Evolutionary conservation across 2,888 invertebrate genomes (phyloP).

Genomic region (Endomychus coccineus): DNA sequence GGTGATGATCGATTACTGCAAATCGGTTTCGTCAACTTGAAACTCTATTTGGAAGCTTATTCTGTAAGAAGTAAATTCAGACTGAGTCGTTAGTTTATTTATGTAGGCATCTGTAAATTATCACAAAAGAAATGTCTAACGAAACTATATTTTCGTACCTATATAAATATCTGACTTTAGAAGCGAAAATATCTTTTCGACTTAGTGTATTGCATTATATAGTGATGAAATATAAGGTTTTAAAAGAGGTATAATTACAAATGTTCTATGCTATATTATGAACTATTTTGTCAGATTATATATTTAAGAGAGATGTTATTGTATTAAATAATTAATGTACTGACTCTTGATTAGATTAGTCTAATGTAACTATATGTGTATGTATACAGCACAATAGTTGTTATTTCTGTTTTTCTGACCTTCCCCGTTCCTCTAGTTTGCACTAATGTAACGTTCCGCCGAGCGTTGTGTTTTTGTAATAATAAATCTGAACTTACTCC

Average conservation of each 20-base stretch:
- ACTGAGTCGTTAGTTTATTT: slow-evolving; percentile 15
- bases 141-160: too few relatives aligned
- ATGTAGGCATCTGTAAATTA: slow-evolving; percentile 2
- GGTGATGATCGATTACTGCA: slow-evolving; percentile 13
- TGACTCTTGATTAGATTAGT: slow-evolving; percentile 42
- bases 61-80: slow-evolving; percentile 17
- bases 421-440: slow-evolving; percentile 8
- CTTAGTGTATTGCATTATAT: not conserved
- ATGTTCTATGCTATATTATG: slow-evolving; percentile 35
- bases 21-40: slow-evolving; percentile 12
- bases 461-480: too few relatives aligned
- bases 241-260: slow-evolving; percentile 34
- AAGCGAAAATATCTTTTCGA: slow-evolving; percentile 11
- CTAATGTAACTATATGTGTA: slow-evolving; percentile 36
- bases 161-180: slow-evolving; percentile 4
- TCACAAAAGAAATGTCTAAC: slow-evolving; percentile 1
- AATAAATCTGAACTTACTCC: too few relatives aligned
- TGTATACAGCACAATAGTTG: slow-evolving; percentile 41
- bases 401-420: slow-evolving; percentile 33
- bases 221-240: too few relatives aligned
- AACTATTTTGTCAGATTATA: slow-evolving; percentile 41
- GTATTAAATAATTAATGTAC: slow-evolving; percentile 39
- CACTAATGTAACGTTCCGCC: too few relatives aligned
- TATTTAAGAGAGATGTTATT: slow-evolving; percentile 31
- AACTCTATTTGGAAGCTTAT: slow-evolving; percentile 13